phyloP scores from a whole-genome alignment of 2,797 vertebrate species.

The Acanthiza pusilla region DNA sequence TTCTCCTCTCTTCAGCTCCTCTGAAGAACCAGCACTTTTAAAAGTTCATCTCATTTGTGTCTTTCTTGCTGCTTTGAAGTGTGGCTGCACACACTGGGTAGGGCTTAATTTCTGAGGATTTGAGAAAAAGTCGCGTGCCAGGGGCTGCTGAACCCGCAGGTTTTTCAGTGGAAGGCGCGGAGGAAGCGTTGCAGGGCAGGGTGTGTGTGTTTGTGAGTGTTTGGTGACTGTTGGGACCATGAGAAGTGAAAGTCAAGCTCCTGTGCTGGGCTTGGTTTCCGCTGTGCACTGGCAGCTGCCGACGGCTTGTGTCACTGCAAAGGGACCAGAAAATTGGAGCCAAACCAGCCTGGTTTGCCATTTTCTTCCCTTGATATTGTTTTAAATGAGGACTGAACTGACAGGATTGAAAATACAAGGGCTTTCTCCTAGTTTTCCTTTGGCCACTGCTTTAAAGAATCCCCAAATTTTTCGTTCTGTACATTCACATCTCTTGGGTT shows the following conservation, averaged over 20 bases:
- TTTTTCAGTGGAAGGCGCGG: not conserved
- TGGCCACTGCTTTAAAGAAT: not conserved
- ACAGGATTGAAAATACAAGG: not conserved
- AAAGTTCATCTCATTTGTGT: not conserved
- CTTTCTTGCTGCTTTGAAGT: not conserved
- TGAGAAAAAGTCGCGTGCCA: rapidly evolving
- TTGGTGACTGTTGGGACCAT: rapidly evolving
- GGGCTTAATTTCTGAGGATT: not conserved
- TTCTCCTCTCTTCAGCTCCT: not conserved
- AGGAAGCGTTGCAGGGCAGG: not conserved
- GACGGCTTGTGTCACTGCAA: not conserved
- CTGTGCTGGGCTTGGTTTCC: not conserved
- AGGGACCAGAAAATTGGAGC: not conserved
- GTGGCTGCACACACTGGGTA: not conserved
- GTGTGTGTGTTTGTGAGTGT: not conserved
- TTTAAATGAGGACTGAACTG: not conserved
- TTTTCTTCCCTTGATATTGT: not conserved
- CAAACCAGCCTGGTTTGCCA: not conserved
- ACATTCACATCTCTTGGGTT: not conserved
- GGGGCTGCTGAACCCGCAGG: rapidly evolving
- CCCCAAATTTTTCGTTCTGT: not conserved
- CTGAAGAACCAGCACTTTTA: not conserved
- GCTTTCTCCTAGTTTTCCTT: not conserved
- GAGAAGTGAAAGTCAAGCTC: not conserved
- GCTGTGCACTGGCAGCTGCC: not conserved